These are phyloP conservation scores for Macropis europaea DNA, from an alignment of 2,888 invertebrate species.

Conservation along the genomic window DNA sequence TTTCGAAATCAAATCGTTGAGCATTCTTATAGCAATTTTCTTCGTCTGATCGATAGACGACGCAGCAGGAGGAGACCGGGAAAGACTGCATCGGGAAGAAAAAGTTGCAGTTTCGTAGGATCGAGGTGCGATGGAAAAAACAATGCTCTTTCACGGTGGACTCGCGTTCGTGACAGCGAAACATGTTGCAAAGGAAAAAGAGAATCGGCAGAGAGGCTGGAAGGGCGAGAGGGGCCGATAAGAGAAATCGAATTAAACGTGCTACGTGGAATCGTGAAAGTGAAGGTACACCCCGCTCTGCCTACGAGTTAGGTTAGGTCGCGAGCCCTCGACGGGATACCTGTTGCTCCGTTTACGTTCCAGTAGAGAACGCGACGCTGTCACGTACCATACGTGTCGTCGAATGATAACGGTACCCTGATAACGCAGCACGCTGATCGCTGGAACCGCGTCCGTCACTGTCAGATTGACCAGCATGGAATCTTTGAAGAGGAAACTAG, in stretches of 20 bases:
- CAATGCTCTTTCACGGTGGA: slow-evolving; percentile 6
- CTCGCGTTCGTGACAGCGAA: neutral
- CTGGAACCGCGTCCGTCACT: neutral
- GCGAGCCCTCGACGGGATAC: slow-evolving; percentile 36
- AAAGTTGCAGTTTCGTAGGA: neutral
- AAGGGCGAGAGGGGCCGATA: slow-evolving; percentile 57
- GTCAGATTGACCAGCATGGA: slow-evolving; percentile 51
- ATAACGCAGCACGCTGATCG: slow-evolving; percentile 22
- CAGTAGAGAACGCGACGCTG: neutral
- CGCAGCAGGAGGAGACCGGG: neutral
- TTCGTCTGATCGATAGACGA: neutral
- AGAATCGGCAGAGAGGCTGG: slow-evolving; percentile 37
- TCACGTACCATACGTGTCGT: neutral
- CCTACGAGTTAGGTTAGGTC: slow-evolving; percentile 38
- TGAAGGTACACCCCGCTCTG: slow-evolving; percentile 42
- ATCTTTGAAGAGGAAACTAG: slow-evolving; percentile 38
- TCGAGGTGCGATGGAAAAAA: neutral
- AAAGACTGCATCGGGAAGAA: neutral
- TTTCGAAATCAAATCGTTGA: neutral
- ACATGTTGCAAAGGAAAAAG: slow-evolving; percentile 40
- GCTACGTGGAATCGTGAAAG: slow-evolving; percentile 63
- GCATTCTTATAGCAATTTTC: neutral
- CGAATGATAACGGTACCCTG: slow-evolving; percentile 21
- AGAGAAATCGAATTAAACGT: slow-evolving; percentile 60
- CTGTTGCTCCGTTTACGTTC: slow-evolving; percentile 47